These are phyloP conservation scores for Volucella inanis DNA, from an alignment of 2,888 invertebrate genomes.

Conservation along the genomic window DNA sequence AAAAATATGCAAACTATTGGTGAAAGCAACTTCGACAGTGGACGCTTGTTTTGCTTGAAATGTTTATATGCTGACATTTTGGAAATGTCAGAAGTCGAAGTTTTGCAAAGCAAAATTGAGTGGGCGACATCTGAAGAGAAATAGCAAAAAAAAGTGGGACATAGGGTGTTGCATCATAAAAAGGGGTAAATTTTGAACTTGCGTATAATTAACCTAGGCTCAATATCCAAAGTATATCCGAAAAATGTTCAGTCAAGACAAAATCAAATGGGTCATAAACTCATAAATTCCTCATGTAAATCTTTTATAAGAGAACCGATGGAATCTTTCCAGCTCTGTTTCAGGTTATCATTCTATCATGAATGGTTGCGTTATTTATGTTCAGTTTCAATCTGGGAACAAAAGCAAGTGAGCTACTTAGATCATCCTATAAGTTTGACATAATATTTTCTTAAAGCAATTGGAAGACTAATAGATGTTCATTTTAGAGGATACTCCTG, in stretches of 20 bases:
- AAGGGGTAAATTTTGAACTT: neutral
- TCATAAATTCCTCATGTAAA: neutral
- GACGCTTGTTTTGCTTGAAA: conserved; percentile 13
- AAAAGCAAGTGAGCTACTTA: too few relatives aligned
- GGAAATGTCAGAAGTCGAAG: conserved; percentile 53
- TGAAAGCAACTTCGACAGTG: neutral
- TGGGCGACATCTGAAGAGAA: neutral
- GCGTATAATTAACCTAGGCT: too few relatives aligned
- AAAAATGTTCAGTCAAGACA: neutral
- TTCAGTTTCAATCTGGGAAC: too few relatives aligned
- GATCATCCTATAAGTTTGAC: too few relatives aligned
- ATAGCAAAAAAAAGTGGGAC: neutral
- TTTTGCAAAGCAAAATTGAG: neutral
- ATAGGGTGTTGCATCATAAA: neutral
- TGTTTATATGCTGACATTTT: conserved; percentile 44
- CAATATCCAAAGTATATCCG: too few relatives aligned
- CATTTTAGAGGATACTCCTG: too few relatives aligned
- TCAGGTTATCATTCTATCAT: too few relatives aligned
- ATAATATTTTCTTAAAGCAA: too few relatives aligned
- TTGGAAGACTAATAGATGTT: too few relatives aligned
- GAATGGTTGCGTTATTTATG: too few relatives aligned
- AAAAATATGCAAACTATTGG: conserved; percentile 4
- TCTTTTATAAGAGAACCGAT: too few relatives aligned
- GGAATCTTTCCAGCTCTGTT: too few relatives aligned
- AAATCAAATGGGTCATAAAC: neutral